Evolutionary conservation across 1,140 invertebrate species (phyloP).

Genomic region (Medauroidea extradentata): DNA sequence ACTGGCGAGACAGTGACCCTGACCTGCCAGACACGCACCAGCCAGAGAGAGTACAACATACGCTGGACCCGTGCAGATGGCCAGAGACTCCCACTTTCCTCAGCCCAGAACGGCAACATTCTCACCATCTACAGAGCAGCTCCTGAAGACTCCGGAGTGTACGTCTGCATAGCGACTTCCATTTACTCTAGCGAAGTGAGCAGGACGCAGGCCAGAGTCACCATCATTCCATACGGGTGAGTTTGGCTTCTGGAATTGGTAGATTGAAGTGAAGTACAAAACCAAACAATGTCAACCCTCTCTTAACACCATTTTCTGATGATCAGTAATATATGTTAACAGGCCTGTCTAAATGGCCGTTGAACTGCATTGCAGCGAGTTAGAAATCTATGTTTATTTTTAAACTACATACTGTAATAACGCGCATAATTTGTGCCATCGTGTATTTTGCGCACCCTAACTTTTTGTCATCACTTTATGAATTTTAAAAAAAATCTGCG

Average conservation of each 20-base stretch:
- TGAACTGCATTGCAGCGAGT: no score
- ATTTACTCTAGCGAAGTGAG: conserved; percentile 31
- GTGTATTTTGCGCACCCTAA: no score
- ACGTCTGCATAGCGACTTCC: conserved; percentile 67
- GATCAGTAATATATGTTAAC: no score
- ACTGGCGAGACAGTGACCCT: conserved; percentile 53
- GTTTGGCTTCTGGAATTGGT: background rate
- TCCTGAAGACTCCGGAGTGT: conserved; percentile 68
- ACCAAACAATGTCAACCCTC: no score
- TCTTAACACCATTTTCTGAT: no score
- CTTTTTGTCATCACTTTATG: no score
- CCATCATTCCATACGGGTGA: conserved; percentile 36
- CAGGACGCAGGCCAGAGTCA: conserved; percentile 43
- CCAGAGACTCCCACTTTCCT: conserved; percentile 47
- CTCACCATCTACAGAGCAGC: conserved; percentile 65
- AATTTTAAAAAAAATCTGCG: no score
- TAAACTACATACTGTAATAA: no score
- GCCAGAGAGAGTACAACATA: conserved; percentile 11
- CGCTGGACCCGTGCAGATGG: conserved; percentile 24
- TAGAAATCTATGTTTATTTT: no score
- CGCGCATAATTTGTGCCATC: no score
- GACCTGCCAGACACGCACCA: conserved; percentile 37
- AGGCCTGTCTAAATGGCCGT: no score
- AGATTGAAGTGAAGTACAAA: no score
- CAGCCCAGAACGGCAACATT: conserved; percentile 57